These are phyloP conservation scores for Polietes domitor DNA, from an alignment of 2,888 invertebrate genomes.

Conservation along the genomic window DNA sequence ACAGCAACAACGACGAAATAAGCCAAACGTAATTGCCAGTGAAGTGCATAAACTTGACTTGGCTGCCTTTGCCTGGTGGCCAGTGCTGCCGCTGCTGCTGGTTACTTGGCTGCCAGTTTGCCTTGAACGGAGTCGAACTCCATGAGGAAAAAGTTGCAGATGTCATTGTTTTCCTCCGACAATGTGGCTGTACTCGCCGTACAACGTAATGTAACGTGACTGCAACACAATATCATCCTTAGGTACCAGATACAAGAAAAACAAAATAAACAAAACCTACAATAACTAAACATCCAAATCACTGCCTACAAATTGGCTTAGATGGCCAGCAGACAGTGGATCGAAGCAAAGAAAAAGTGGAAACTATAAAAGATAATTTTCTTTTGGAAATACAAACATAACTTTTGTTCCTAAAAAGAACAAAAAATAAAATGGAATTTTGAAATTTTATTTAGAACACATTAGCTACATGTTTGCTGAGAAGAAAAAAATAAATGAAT, in stretches of 20 bases:
- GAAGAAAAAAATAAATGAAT: too few species aligned
- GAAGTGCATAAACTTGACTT: slow-evolving; percentile 65
- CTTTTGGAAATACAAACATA: too few species aligned
- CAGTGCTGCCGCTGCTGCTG: background rate
- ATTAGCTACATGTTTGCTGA: too few species aligned
- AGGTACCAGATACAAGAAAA: slow-evolving; percentile 17
- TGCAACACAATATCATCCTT: slow-evolving; percentile 57
- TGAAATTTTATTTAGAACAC: too few species aligned
- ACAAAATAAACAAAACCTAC: background rate
- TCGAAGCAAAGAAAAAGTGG: background rate
- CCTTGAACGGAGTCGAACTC: slow-evolving; percentile 45
- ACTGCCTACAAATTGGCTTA: slow-evolving; percentile 54
- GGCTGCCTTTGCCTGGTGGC: slow-evolving; percentile 23
- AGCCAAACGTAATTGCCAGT: slow-evolving; percentile 31
- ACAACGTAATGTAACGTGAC: slow-evolving; percentile 44
- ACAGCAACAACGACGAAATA: slow-evolving; percentile 18
- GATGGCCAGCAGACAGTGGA: slow-evolving; percentile 13
- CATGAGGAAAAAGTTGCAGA: slow-evolving; percentile 42
- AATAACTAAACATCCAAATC: slow-evolving; percentile 27
- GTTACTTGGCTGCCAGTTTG: slow-evolving; percentile 31
- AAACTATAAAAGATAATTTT: too few species aligned
- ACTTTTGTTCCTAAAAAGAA: too few species aligned
- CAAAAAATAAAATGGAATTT: too few species aligned
- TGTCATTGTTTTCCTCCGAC: slow-evolving; percentile 56
- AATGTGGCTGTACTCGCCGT: background rate